Conservation (phyloP, 2,888 invertebrate species). For the Elgonia sp. region DNA sequence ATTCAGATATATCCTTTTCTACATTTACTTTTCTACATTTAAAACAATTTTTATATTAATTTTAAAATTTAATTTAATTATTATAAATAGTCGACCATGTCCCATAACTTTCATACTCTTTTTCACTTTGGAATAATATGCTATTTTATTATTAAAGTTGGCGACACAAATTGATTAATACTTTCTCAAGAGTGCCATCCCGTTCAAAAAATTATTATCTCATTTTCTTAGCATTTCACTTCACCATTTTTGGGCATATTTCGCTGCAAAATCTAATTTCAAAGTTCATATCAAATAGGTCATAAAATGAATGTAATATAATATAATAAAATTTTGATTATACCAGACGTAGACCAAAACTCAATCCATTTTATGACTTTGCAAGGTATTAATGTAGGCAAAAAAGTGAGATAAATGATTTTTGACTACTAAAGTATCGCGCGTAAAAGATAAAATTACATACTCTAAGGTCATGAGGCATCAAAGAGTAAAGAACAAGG, state of each 20-base stretch:
- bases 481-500: no score
- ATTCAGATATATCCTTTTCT: background rate
- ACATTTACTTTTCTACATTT: no score
- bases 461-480: no score
- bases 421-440: no score
- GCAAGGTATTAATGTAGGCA: conserved; percentile 30
- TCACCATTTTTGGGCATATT: conserved; percentile 17
- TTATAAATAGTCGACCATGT: no score
- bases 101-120: no score
- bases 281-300: no score
- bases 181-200: conserved; percentile 16
- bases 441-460: no score
- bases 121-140: background rate
- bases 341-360: conserved; percentile 17
- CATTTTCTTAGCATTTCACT: conserved; percentile 23
- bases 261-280: conserved; percentile 38
- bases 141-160: background rate
- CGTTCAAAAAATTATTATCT: conserved; percentile 30
- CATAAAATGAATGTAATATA: no score
- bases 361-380: conserved; percentile 51
- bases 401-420: conserved; percentile 4
- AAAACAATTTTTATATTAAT: no score
- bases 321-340: conserved; percentile 44
- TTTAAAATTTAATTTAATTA: no score
- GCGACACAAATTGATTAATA: background rate